Base-by-base conservation (phyloP, 2,888 invertebrate species). In the Priocnemis perturbator region DNA sequence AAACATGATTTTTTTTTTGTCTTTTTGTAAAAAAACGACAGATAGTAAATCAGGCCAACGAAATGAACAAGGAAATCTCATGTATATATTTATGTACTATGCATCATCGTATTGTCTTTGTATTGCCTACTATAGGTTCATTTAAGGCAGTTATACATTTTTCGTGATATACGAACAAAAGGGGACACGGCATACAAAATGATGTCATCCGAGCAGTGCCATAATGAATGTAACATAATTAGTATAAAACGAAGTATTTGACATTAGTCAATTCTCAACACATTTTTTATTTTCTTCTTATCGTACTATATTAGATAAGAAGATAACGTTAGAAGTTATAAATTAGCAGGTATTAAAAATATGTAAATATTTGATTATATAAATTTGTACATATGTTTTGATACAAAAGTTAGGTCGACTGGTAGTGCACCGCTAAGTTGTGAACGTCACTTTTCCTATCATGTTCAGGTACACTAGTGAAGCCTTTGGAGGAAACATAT, bases 311-410 rank as follows among this genome's bases (percentile, higher is more conserved):
- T 58, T 77, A 69, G 66, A 70, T 76, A 78, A 79, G 74, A 37
- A 37, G 37, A 60, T 76, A 69, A 79, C 68, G 69, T 64, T 79
- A 79, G 71, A 69, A 69, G 69, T 67, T 78, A 77, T 70, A 69
- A 74, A 74, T 60, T 60, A 75, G 60, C 67, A 71, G 59, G 67
- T 66, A 60, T 59, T 68, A 63, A 73, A 37, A 50, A 47, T 64
- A 68, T 79, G 79, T 79, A 79, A 77, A 79, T 79, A 79, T 69
- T 69, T 73, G 56, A 66, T 60, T 52, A 52, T 68, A 79, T 58
- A 71, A 74, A 74, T 77, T 75, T 81, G 82, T 81, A 81, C 59
- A 81, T 81, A 81, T 65, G 70, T 79, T 82, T 82, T 82, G 75
- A 81, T 82, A 82, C 77, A 58, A 71, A 73, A 73, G 59, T 57